A percentile compares a stretch with the other conserved stretches of the same genome.
These are phyloP conservation scores for Liodrosophila aerea DNA, from an alignment of 2,888 invertebrate genomes.

Conservation along the genomic window DNA sequence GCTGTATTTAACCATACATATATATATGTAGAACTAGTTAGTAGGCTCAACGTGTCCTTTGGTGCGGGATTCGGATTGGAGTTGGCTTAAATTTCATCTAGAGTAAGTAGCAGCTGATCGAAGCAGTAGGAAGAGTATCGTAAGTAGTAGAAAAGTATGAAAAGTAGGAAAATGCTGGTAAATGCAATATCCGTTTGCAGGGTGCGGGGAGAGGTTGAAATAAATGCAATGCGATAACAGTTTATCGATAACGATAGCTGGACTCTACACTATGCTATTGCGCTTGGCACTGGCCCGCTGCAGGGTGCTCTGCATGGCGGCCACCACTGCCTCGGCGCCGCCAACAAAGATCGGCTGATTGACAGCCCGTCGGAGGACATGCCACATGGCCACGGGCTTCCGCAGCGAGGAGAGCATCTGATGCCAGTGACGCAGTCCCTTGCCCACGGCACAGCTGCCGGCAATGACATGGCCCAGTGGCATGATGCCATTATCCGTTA, in stretches of 20 bases:
- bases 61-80: constrained; percentile 53
- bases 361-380: constrained; percentile 85
- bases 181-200: constrained; percentile 37
- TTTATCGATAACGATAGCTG: not conserved
- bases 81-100: constrained; percentile 5
- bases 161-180: constrained; percentile 35
- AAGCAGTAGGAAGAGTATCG: constrained; percentile 7
- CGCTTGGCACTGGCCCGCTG: constrained; percentile 75
- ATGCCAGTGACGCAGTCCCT: constrained; percentile 90
- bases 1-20: not conserved
- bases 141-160: constrained; percentile 35
- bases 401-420: constrained; percentile 91
- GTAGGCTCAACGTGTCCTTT: constrained; percentile 60
- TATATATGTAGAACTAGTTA: constrained; percentile 37
- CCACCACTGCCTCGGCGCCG: constrained; percentile 79
- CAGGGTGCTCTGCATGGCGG: constrained; percentile 76
- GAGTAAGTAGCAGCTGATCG: not conserved
- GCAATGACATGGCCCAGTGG: constrained; percentile 92
- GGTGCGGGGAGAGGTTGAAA: not conserved
- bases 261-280: constrained; percentile 75
- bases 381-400: constrained; percentile 94
- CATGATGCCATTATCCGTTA: constrained; percentile 82
- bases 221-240: constrained; percentile 3
- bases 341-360: constrained; percentile 78
- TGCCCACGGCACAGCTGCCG: constrained; percentile 88